phyloP scores from a whole-genome alignment of 2,888 invertebrate species.

The Mythimna albipuncta region DNA sequence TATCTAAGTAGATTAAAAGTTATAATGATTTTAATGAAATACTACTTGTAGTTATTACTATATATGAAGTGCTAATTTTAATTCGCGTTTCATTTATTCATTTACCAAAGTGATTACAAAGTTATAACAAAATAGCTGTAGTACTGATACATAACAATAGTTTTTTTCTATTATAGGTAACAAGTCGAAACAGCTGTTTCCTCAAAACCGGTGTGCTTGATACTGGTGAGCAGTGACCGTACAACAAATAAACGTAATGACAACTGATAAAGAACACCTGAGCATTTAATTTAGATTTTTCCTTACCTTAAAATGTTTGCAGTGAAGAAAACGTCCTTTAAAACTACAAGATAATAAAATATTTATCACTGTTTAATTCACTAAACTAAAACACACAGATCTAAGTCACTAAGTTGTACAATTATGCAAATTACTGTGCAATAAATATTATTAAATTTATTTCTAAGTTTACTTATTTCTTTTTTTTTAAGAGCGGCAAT shows the following conservation, averaged over 20 bases:
- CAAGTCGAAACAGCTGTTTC: constrained; percentile 32
- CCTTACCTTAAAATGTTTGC: constrained; percentile 67
- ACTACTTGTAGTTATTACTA: no score
- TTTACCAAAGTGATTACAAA: not conserved
- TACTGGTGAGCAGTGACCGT: not conserved
- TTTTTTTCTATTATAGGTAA: not conserved
- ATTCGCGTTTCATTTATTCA: not conserved
- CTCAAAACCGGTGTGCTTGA: not conserved
- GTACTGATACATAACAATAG: not conserved
- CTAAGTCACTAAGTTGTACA: constrained; percentile 33
- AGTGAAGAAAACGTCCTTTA: constrained; percentile 57
- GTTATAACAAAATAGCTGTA: not conserved
- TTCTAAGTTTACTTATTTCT: not conserved
- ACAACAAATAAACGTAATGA: constrained; percentile 36
- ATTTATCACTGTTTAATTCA: constrained; percentile 58
- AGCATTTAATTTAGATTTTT: constrained; percentile 20
- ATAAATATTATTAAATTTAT: not conserved
- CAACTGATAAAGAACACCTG: constrained; percentile 40
- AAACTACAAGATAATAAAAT: constrained; percentile 58
- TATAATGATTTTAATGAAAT: no score
- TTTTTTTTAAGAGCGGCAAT: constrained; percentile 10
- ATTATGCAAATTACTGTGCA: constrained; percentile 10
- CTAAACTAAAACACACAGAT: constrained; percentile 49
- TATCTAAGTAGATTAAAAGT: no score
- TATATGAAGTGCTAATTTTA: no score